Evolutionary conservation across 2,797 vertebrate species (phyloP).

Genomic region (Falco rusticolus): DNA sequence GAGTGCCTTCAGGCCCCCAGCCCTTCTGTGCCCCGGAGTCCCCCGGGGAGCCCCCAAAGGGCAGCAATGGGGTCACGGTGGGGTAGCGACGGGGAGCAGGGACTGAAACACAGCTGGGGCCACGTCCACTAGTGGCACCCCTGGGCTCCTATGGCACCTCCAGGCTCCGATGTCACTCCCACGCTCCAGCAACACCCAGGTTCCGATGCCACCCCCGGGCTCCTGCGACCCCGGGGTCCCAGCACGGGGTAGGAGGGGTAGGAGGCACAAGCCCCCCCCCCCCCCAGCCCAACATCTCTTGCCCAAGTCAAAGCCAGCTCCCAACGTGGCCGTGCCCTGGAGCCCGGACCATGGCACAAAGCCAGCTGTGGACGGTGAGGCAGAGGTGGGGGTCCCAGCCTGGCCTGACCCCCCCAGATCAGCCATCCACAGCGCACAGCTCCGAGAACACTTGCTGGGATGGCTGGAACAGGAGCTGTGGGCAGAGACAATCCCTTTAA

Average conservation of each 20-base stretch:
- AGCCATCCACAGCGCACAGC: rapidly evolving
- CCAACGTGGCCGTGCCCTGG: rapidly evolving
- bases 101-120: neutral
- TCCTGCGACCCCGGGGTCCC: no score
- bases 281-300: no score
- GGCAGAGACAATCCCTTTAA: neutral
- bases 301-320: neutral
- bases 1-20: neutral
- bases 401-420: neutral
- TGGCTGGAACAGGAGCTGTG: neutral
- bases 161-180: neutral
- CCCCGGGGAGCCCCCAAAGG: neutral
- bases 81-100: neutral
- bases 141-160: neutral
- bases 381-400: neutral
- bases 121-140: neutral
- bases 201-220: neutral
- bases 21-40: neutral
- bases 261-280: neutral
- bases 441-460: neutral
- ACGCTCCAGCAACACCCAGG: neutral
- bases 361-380: neutral
- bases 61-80: neutral
- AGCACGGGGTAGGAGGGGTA: no score
- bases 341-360: rapidly evolving